Conservation (phyloP, 2,113 vertebrate genomes). For the Odocoileus hemionus region DNA sequence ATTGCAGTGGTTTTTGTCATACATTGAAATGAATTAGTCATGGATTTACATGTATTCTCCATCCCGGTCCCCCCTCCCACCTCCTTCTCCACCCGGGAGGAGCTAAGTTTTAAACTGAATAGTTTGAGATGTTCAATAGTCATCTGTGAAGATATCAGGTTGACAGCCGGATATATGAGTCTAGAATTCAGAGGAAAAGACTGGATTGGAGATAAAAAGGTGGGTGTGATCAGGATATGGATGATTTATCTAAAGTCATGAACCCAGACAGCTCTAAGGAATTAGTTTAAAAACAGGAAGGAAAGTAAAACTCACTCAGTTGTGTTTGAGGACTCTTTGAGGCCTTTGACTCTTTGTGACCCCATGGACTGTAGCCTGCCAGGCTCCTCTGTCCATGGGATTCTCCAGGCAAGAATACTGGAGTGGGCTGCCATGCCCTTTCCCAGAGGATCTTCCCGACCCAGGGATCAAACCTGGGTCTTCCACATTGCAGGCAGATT, state of each 20-base stretch:
- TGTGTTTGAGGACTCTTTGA: background rate
- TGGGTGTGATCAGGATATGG: background rate
- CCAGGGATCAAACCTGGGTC: background rate
- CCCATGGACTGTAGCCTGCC: background rate
- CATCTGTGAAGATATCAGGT: background rate
- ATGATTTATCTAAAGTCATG: background rate
- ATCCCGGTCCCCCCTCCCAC: too few relatives aligned
- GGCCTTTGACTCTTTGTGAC: background rate
- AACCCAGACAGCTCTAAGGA: background rate
- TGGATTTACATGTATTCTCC: too few relatives aligned
- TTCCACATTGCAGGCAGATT: background rate
- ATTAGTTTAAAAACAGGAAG: background rate
- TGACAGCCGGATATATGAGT: background rate
- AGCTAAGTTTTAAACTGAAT: background rate
- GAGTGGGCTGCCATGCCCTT: background rate
- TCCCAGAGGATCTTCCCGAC: background rate
- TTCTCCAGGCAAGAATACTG: background rate
- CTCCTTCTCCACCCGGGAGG: too few relatives aligned
- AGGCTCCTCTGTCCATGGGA: background rate
- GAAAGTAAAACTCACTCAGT: background rate
- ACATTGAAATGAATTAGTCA: too few relatives aligned
- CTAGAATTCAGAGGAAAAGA: background rate
- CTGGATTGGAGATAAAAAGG: background rate
- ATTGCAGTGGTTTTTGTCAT: too few relatives aligned
- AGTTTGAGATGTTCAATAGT: background rate